A percentile compares a stretch with the other conserved stretches of the same genome.
These are phyloP conservation scores for Drosophila phalerata DNA, from an alignment of 2,888 invertebrate genomes.

Conservation along the genomic window DNA sequence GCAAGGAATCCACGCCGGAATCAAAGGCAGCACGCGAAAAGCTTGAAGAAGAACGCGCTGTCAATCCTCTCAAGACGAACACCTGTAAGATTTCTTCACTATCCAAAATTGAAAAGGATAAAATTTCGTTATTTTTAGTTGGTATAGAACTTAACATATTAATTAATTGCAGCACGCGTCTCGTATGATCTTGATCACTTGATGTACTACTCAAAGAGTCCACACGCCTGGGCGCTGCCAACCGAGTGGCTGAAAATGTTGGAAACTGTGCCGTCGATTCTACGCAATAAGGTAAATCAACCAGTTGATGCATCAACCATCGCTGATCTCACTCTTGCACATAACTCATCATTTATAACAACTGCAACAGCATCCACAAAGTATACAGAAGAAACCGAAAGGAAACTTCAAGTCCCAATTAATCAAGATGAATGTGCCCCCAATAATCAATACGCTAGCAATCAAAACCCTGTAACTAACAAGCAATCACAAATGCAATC, in stretches of 20 bases:
- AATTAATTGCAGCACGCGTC: constrained; percentile 79
- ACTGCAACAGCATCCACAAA: constrained; percentile 21
- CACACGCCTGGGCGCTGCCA: constrained; percentile 85
- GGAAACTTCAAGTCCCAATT: constrained; percentile 16
- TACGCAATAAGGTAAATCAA: constrained; percentile 85
- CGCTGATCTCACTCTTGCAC: constrained; percentile 58
- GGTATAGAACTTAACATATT: not conserved
- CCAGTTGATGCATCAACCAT: constrained; percentile 50
- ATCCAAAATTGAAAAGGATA: not conserved
- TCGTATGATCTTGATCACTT: constrained; percentile 84
- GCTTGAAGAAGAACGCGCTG: constrained; percentile 57
- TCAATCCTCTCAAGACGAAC: constrained; percentile 57
- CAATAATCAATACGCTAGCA: constrained; percentile 28
- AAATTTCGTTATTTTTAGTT: not conserved
- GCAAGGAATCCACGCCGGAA: constrained; percentile 85
- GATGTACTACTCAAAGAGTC: constrained; percentile 84
- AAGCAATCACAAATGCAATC: constrained; percentile 43
- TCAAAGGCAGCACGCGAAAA: constrained; percentile 64
- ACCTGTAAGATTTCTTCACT: constrained; percentile 63
- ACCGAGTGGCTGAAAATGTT: constrained; percentile 84
- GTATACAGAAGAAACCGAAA: constrained; percentile 8
- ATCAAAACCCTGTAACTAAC: constrained; percentile 57
- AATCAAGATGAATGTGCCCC: constrained; percentile 30
- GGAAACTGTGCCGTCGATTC: constrained; percentile 83
- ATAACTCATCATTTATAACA: constrained; percentile 58